Evolutionary conservation across 2,888 invertebrate species (phyloP), one percentile per base, ranked within the genome.

Genomic region (Brenthis ino): DNA sequence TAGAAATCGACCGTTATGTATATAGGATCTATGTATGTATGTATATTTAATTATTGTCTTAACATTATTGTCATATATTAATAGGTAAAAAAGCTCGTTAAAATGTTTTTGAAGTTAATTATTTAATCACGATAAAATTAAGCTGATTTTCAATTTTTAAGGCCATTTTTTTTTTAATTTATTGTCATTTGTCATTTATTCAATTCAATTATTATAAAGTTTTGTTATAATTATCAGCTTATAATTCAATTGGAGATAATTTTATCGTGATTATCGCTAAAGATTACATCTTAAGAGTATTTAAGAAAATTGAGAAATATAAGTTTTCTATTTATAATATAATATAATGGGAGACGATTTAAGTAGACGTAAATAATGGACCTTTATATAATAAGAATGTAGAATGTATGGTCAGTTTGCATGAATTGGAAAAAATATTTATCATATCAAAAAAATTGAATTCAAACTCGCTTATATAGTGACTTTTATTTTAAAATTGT

Each of bases 71-170:
- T 90, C 89, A 77, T 85, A 80, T 69, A 79, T 57, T 68, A 50
- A 16, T 81, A 81, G 81, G 79, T 86, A 85, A 82, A 83, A 89
- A 91, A 91, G 91, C 91, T 91, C 91, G 89, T 84, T 76, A 73
- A 72, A 71, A 77, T 68, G 61, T 51, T 61, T 69, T 60, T 58
- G 68, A 67, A 74, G 51, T 63, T 53, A 47, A 65, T 54, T 53
- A 47, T 61, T 54, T 57, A 55, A 67, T 51, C 66, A 67, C 67
- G 58, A 64, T 55, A 67, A 56, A 28, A 67, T 67, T 67, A 60
- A 61, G 6, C 54, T 51, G 51, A n/a, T 43, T 20, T 51, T 2
- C 11, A 24, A 50, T 14, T 20, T 11, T 20, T 54, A 20, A 8
- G 20, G 12, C 20, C 24, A 54, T 24, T 14, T 28, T 28, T 11